Conservation (phyloP, 2,888 invertebrate species). For the Incurvaria masculella region DNA sequence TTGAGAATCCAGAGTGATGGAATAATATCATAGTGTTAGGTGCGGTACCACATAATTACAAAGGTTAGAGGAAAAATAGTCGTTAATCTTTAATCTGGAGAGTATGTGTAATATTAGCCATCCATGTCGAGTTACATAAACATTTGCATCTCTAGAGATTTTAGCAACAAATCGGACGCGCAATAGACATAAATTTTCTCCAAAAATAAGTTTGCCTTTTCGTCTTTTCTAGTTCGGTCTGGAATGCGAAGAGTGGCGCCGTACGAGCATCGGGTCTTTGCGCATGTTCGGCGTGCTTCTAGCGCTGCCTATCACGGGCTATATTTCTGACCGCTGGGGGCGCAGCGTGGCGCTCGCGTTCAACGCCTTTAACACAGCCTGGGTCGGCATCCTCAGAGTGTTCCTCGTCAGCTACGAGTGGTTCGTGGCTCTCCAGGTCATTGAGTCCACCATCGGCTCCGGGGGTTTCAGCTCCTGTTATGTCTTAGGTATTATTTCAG, state of each 20-base stretch:
- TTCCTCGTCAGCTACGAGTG: conserved; percentile 55
- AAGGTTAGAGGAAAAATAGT: too few relatives aligned
- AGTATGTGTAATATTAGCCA: too few relatives aligned
- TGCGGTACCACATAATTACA: too few relatives aligned
- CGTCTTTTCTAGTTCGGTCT: conserved; percentile 48
- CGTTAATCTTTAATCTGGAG: too few relatives aligned
- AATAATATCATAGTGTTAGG: too few relatives aligned
- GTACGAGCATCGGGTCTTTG: conserved; percentile 60
- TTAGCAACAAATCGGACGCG: neutral
- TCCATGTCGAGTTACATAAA: too few relatives aligned
- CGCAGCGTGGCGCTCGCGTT: conserved; percentile 44
- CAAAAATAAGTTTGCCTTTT: too few relatives aligned
- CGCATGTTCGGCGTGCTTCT: conserved; percentile 60
- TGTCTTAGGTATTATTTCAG: conserved; percentile 60
- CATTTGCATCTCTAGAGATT: neutral
- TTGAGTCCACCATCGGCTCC: conserved; percentile 57
- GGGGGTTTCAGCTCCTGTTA: conserved; percentile 61
- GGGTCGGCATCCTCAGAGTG: conserved; percentile 55
- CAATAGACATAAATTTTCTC: too few relatives aligned
- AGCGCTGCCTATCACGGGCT: conserved; percentile 57
- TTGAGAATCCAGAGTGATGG: too few relatives aligned
- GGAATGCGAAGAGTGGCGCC: conserved; percentile 57
- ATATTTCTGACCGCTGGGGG: conserved; percentile 61
- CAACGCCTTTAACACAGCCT: conserved; percentile 43
- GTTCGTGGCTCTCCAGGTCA: conserved; percentile 59